phyloP scores from a whole-genome alignment of 2,797 vertebrate genomes.

The Neoniphon sammara region DNA sequence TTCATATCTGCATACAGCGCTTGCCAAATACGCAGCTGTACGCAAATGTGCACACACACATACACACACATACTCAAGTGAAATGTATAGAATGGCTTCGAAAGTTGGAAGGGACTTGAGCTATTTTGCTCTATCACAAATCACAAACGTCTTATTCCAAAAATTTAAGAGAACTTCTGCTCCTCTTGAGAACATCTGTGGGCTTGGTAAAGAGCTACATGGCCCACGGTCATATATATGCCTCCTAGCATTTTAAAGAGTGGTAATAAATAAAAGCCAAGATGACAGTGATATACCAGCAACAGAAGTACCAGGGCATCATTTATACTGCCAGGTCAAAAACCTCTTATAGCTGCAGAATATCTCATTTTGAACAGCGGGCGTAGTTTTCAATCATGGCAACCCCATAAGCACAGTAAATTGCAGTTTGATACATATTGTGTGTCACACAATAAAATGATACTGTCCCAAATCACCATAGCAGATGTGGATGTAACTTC shows the following conservation, averaged over 20 bases:
- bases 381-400: conserved; percentile 71
- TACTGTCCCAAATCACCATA: conserved; percentile 67
- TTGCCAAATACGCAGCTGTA: not conserved
- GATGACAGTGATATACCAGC: conserved; percentile 56
- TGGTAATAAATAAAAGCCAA: conserved; percentile 46
- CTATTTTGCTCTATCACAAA: not conserved
- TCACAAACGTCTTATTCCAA: conserved; percentile 7
- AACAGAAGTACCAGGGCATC: conserved; percentile 43
- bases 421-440: conserved; percentile 77
- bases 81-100: conserved; percentile 1
- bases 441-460: conserved; percentile 78
- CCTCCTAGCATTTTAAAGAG: conserved; percentile 9
- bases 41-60: not conserved
- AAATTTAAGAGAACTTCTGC: not conserved
- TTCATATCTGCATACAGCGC: not conserved
- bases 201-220: conserved; percentile 17
- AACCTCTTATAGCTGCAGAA: conserved; percentile 54
- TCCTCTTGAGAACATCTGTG: conserved; percentile 12
- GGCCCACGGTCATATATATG: not conserved
- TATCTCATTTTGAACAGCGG: conserved; percentile 64
- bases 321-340: conserved; percentile 52
- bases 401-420: conserved; percentile 76
- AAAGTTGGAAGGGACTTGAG: conserved; percentile 7
- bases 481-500: conserved; percentile 77
- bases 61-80: not conserved